Base-by-base conservation (phyloP, 2,797 vertebrate species). In the Calcarius lapponicus region DNA sequence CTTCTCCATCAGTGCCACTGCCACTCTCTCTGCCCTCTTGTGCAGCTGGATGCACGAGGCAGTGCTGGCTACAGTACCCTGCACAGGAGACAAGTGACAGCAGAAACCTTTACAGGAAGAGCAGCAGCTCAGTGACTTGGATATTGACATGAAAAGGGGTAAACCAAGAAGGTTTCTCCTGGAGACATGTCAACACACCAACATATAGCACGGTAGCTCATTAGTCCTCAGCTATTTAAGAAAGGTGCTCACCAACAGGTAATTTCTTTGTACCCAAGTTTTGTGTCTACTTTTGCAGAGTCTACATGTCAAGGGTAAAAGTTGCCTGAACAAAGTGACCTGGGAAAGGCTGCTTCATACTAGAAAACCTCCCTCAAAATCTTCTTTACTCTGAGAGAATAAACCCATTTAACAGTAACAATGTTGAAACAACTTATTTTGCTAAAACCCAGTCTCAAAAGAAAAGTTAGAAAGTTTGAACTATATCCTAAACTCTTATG, bases 11-110 rank as follows among this genome's bases (percentile, higher is more conserved):
- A 99, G 97, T 0, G 99, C 98, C 0, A 98, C 98, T 1, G 99
- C 99, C 54, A 99, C 98, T 3, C 99, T 98, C 96, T 99, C 99
- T 1, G 99, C 99, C 51, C 98, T 98, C 97, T 99, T 99, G 98
- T 99, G 99, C 94, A 99, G 97, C 97, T 99, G 99, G 67, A 99
- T 89, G 84, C 99, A 99, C 1, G 99, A 98, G 2, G 99, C 99
- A 22, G 98, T 98, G 96, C 98, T 99, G 8, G 98, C 98, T 90
- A 99, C 99, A 0, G 99, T 98, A 64, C 99, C 99, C 99, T 99
- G 95, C 83, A 86, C 53, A 61, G 85, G 58, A 92, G 11, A 86
- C 51, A 88, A 14, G 40, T 3, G n/a, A 56, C 28, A 32, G 36
- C 32, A 86, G 38, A 66, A 72, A 75, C 54, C 18, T 36, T 29